These are phyloP conservation scores for Cariama cristata DNA, from an alignment of 2,113 vertebrate genomes.

Conservation along the genomic window DNA sequence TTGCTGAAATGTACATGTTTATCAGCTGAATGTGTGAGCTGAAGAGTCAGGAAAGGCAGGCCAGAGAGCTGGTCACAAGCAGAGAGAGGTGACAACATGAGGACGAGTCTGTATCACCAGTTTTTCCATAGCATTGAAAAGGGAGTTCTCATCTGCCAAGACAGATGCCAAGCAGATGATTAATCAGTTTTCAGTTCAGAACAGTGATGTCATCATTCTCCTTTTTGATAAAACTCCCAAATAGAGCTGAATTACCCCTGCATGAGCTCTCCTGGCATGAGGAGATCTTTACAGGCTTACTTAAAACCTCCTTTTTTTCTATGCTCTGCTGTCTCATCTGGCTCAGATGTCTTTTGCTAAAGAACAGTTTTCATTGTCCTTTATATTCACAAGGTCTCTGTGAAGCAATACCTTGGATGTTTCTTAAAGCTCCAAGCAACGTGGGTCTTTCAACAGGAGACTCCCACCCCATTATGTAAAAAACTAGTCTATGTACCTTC, in stretches of 20 bases:
- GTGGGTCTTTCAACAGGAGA: not conserved
- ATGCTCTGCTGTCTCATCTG: not conserved
- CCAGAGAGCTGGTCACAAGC: not conserved
- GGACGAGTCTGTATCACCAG: not conserved
- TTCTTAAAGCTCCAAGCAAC: not conserved
- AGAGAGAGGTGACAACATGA: not conserved
- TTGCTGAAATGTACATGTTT: not conserved
- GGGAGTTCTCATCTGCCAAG: not conserved
- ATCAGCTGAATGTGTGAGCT: not conserved
- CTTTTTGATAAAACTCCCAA: not conserved
- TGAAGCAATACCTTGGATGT: not conserved
- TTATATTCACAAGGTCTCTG: not conserved
- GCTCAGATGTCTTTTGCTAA: not conserved
- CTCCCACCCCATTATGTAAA: not conserved
- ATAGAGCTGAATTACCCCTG: not conserved
- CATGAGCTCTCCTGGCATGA: not conserved
- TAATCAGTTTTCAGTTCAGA: not conserved
- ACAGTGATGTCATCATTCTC: not conserved
- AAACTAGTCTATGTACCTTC: not conserved
- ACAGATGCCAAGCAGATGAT: not conserved
- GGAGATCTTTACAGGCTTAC: not conserved
- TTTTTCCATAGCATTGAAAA: not conserved
- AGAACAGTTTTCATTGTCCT: not conserved
- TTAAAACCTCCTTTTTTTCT: not conserved
- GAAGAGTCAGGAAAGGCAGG: not conserved